A percentile compares a stretch with the other conserved stretches of the same genome.
Conservation (phyloP, 2,797 vertebrate genomes). For the Pangasius mekongensis region DNA sequence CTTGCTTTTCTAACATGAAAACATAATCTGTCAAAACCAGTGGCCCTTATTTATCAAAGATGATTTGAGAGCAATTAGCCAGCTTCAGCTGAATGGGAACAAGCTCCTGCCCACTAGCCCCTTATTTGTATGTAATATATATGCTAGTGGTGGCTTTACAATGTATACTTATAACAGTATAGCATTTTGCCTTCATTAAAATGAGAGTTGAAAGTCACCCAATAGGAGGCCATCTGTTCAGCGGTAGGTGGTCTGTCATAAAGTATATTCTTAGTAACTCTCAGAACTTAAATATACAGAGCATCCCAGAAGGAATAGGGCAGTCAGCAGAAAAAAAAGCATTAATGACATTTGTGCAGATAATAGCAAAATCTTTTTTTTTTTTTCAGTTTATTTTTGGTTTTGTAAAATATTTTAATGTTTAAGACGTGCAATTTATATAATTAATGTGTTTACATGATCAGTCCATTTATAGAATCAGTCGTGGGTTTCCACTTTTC, state of each 20-base stretch:
- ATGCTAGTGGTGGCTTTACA: neutral
- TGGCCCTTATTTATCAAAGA: neutral
- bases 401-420: neutral
- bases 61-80: neutral
- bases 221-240: conserved; percentile 37
- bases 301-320: neutral
- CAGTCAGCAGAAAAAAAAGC: neutral
- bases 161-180: neutral
- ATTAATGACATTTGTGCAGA: neutral
- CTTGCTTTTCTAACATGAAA: neutral
- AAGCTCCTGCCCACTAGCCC: neutral
- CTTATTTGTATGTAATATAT: neutral
- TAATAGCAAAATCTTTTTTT: neutral
- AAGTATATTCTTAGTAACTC: conserved; percentile 33
- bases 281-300: conserved; percentile 13
- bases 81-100: neutral
- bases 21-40: neutral
- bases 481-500: neutral
- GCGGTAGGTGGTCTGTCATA: conserved; percentile 7
- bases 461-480: neutral
- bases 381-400: neutral
- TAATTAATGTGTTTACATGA: neutral
- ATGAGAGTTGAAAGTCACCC: conserved; percentile 18
- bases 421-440: too few relatives aligned
- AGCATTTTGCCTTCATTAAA: conserved; percentile 11